phyloP scores from a whole-genome alignment of 23 tunicate species.

The Phallusia fumigata region DNA sequence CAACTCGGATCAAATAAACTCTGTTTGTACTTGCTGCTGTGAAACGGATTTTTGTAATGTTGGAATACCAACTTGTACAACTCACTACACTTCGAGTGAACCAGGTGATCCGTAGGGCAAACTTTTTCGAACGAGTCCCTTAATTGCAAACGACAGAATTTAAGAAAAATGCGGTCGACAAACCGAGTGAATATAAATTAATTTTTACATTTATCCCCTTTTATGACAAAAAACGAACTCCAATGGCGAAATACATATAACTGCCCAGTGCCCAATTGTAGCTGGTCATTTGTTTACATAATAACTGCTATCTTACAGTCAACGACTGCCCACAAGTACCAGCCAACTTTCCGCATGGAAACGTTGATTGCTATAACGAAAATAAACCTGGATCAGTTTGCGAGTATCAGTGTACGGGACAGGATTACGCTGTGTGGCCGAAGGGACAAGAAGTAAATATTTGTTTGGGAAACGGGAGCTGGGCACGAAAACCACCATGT shows the following conservation, averaged over 20 bases:
- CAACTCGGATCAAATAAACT: background rate
- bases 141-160: no score
- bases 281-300: no score
- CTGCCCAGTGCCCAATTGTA: no score
- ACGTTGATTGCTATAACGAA: background rate
- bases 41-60: constrained; percentile 12
- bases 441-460: background rate
- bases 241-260: no score
- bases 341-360: background rate
- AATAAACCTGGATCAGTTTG: background rate
- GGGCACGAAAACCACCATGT: background rate
- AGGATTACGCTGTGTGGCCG: background rate
- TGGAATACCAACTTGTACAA: constrained; percentile 16
- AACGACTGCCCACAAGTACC: background rate
- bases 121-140: no score
- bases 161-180: no score
- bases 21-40: constrained; percentile 1
- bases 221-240: no score
- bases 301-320: background rate
- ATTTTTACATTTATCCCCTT: no score
- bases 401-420: background rate
- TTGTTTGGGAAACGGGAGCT: background rate
- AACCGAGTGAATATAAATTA: no score
- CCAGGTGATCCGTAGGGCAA: background rate
- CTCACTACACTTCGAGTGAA: background rate